A percentile compares a stretch with the other conserved stretches of the same genome.
Conservation (phyloP, 2,113 vertebrate species). For the Poeciliopsis turrubarensis region DNA sequence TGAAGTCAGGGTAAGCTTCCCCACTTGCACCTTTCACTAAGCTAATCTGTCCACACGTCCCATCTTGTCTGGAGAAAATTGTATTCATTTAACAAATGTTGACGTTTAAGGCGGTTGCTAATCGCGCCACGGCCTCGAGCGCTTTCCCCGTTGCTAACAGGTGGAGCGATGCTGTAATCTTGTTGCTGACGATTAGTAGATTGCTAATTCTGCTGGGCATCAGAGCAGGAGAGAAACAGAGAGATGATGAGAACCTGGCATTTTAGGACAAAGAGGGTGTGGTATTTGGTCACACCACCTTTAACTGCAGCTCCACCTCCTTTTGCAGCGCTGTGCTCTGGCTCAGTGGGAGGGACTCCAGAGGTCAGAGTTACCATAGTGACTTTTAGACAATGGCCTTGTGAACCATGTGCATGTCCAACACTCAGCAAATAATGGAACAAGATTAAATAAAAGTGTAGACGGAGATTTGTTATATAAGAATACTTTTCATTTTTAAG, state of each 20-base stretch:
- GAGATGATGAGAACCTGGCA: conserved; percentile 5
- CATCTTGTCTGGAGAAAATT: neutral
- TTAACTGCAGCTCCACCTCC: conserved; percentile 32
- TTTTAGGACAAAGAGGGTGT: conserved; percentile 41
- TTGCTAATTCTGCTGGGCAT: conserved; percentile 6
- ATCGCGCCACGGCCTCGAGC: neutral
- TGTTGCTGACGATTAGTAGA: conserved; percentile 17
- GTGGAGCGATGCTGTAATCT: conserved; percentile 18
- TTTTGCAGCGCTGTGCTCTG: conserved; percentile 16
- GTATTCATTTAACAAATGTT: neutral
- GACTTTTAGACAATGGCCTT: conserved; percentile 22
- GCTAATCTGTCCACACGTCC: neutral
- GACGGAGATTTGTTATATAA: neutral
- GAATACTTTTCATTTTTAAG: neutral
- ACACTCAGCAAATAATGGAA: neutral
- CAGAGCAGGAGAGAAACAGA: neutral
- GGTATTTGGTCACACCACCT: conserved; percentile 48
- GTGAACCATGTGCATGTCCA: conserved; percentile 17
- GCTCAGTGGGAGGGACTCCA: conserved; percentile 22
- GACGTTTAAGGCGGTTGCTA: neutral
- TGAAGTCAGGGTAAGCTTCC: conserved; percentile 93
- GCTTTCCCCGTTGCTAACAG: neutral
- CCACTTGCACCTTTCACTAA: neutral
- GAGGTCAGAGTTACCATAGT: conserved; percentile 27
- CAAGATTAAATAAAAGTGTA: neutral